Percentiles rank a stretch among this genome's conserved stretches.
Evolutionary conservation across 1,140 invertebrate genomes (phyloP).

Genomic region (Drosophila lacteicornis): DNA sequence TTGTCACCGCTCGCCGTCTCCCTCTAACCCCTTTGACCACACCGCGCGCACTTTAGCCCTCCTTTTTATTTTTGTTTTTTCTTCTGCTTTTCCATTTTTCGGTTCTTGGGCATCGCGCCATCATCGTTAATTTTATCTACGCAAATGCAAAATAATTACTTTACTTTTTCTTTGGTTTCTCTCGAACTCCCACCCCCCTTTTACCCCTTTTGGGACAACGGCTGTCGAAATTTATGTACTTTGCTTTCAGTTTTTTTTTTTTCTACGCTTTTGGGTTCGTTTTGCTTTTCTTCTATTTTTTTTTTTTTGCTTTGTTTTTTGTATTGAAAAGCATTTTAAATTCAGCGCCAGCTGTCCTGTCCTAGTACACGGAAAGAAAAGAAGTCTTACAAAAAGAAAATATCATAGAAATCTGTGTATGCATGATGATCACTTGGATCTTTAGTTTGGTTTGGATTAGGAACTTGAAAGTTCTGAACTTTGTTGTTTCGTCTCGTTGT

Average conservation of each 20-base stretch:
- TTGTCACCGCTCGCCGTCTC: slow-evolving; percentile 47
- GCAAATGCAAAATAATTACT: slow-evolving; percentile 83
- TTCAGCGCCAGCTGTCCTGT: slow-evolving; percentile 74
- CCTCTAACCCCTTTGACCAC: slow-evolving; percentile 6
- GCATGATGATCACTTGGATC: too few relatives aligned
- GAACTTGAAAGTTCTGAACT: too few relatives aligned
- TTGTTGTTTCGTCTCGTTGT: too few relatives aligned
- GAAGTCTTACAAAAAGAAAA: not conserved
- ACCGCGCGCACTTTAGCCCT: not conserved
- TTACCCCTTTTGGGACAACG: slow-evolving; percentile 43
- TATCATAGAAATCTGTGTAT: not conserved
- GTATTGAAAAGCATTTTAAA: slow-evolving; percentile 80
- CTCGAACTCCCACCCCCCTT: not conserved
- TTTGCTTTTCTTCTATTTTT: slow-evolving; percentile 23
- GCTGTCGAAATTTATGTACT: slow-evolving; percentile 79
- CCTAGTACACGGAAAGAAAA: not conserved
- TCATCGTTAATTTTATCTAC: slow-evolving; percentile 82
- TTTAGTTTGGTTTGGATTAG: too few relatives aligned
- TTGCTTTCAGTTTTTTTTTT: slow-evolving; percentile 56
- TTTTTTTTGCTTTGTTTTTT: slow-evolving; percentile 28
- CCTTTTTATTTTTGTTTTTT: not conserved
- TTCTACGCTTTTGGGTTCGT: slow-evolving; percentile 35
- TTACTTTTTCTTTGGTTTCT: slow-evolving; percentile 81
- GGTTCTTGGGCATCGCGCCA: slow-evolving; percentile 37
- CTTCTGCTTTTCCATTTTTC: slow-evolving; percentile 13